phyloP scores from a whole-genome alignment of 2,888 invertebrate species.

The Augiades crinisus region DNA sequence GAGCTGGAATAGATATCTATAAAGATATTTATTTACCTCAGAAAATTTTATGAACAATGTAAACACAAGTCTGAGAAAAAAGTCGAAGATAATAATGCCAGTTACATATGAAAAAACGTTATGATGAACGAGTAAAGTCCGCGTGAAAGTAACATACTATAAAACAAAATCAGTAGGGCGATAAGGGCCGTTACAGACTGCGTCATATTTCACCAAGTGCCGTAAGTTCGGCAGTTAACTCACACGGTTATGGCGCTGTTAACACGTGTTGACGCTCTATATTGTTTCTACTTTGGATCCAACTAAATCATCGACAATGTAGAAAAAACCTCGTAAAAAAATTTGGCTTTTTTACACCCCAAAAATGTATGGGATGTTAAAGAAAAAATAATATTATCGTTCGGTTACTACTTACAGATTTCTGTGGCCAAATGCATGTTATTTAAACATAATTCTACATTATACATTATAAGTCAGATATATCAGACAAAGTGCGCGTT shows the following conservation, averaged over 20 bases:
- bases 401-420: too few species aligned
- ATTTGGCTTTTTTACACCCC: constrained; percentile 25
- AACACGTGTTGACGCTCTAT: constrained; percentile 75
- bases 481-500: not conserved
- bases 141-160: constrained; percentile 27
- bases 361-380: too few species aligned
- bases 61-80: too few species aligned
- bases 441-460: not conserved
- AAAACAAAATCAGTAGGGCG: constrained; percentile 55
- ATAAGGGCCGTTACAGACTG: constrained; percentile 66
- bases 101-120: not conserved
- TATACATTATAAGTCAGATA: not conserved
- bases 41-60: too few species aligned
- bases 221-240: constrained; percentile 78
- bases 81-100: too few species aligned
- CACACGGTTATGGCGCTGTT: constrained; percentile 73
- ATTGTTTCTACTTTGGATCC: constrained; percentile 58
- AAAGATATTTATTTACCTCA: too few species aligned
- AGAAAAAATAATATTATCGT: too few species aligned
- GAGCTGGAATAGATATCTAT: too few species aligned
- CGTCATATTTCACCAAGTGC: constrained; percentile 78
- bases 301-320: constrained; percentile 58
- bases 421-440: too few species aligned
- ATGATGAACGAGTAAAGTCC: constrained; percentile 4
- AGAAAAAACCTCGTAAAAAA: constrained; percentile 48